Conservation (phyloP, 2,113 vertebrate genomes). For the Epinephelus lanceolatus region DNA sequence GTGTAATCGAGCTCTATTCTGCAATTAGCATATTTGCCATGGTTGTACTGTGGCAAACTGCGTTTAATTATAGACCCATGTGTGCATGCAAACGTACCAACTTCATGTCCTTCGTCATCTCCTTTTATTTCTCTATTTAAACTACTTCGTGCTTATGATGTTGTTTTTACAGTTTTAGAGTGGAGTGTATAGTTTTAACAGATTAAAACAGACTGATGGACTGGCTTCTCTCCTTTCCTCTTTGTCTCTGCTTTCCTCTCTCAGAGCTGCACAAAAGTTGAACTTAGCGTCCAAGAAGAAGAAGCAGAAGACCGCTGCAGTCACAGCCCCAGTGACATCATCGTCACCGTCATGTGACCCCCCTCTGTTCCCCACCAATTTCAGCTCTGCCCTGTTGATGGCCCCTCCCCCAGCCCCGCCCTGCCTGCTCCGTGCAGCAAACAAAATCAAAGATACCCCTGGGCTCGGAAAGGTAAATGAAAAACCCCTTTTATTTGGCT, state of each 20-base stretch:
- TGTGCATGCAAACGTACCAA: constrained; percentile 6
- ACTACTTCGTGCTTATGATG: not conserved
- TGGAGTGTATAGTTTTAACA: not conserved
- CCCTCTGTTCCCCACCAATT: constrained; percentile 94
- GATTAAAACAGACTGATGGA: constrained; percentile 3
- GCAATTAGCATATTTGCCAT: constrained; percentile 58
- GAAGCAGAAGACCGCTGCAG: constrained; percentile 85
- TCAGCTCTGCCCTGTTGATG: constrained; percentile 91
- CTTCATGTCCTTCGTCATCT: not conserved
- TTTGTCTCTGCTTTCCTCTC: constrained; percentile 4
- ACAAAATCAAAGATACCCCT: constrained; percentile 97
- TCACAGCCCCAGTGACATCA: constrained; percentile 79
- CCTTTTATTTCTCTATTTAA: constrained; percentile 8
- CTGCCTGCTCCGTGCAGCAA: constrained; percentile 94
- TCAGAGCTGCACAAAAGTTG: constrained; percentile 97
- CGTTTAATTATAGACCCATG: constrained; percentile 37
- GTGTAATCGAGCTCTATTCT: constrained; percentile 38
- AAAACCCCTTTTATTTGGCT: not conserved
- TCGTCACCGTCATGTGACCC: constrained; percentile 87
- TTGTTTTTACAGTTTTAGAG: not conserved
- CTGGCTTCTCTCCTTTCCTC: not conserved
- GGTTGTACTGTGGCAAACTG: constrained; percentile 36
- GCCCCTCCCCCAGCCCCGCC: constrained; percentile 95
- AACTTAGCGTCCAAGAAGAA: constrained; percentile 98
- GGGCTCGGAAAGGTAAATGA: constrained; percentile 95